These are phyloP conservation scores for Actenoides hombroni DNA, from an alignment of 2,113 vertebrate genomes.

Conservation along the genomic window DNA sequence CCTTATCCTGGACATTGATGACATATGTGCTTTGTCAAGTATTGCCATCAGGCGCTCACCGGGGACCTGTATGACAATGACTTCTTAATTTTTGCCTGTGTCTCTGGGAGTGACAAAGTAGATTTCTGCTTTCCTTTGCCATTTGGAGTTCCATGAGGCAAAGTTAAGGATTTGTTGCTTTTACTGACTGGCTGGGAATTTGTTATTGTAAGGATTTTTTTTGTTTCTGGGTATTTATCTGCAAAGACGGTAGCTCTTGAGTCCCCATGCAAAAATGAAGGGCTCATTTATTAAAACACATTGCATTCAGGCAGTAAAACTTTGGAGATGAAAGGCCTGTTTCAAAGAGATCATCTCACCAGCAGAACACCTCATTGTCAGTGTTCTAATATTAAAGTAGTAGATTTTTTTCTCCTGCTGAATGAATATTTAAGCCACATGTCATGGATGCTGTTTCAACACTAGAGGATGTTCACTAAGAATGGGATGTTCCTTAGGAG, in stretches of 20 bases:
- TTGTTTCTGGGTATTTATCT: background rate
- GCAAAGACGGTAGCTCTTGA: background rate
- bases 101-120: background rate
- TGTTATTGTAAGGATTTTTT: background rate
- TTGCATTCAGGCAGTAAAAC: background rate
- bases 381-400: background rate
- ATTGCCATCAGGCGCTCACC: background rate
- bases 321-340: background rate
- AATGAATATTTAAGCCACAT: background rate
- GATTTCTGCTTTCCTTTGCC: constrained; percentile 6
- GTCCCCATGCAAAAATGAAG: background rate
- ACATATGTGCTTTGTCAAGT: constrained; percentile 35
- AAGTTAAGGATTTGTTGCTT: background rate
- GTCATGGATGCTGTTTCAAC: background rate
- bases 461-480: background rate
- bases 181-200: background rate
- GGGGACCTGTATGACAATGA: background rate
- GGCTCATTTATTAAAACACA: background rate
- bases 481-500: background rate
- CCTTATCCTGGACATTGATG: constrained; percentile 3
- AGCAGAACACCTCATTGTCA: background rate
- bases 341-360: background rate
- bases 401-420: background rate
- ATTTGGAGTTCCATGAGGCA: background rate
- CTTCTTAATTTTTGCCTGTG: constrained; percentile 45